A percentile compares a stretch with the other conserved stretches of the same genome.
phyloP scores from a whole-genome alignment of 1,140 invertebrate genomes.

The Helicoverpa armigera region DNA sequence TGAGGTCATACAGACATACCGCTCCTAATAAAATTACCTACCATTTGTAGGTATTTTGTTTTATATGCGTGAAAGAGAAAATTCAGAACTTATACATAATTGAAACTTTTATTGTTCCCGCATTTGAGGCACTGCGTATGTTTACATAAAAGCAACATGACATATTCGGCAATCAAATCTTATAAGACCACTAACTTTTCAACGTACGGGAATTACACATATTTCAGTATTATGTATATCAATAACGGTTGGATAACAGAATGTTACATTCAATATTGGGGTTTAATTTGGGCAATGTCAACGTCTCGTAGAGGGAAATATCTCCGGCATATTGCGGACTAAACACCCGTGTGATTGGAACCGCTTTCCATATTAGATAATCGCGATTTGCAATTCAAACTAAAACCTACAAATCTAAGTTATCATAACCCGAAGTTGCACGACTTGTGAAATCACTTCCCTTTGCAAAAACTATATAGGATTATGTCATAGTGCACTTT shows the following conservation, averaged over 20 bases:
- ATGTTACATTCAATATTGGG: conserved; percentile 62
- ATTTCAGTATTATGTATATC: conserved; percentile 28
- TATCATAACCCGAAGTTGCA: conserved; percentile 8
- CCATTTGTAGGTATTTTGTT: background rate
- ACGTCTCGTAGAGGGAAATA: conserved; percentile 54
- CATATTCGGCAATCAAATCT: no score
- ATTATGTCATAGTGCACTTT: conserved; percentile 52
- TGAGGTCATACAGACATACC: conserved; percentile 58
- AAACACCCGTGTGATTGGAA: conserved; percentile 65
- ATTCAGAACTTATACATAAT: background rate
- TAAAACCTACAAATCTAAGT: conserved; percentile 56
- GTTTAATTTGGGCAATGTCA: conserved; percentile 69
- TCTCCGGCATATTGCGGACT: conserved; percentile 60
- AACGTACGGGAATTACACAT: background rate
- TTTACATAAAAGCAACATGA: no score
- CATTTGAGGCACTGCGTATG: no score
- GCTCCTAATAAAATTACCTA: conserved; percentile 18
- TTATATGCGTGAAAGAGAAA: no score
- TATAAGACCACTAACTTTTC: no score
- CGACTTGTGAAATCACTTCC: conserved; percentile 5
- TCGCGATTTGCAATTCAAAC: conserved; percentile 69
- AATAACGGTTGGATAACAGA: conserved; percentile 47
- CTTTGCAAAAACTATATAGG: conserved; percentile 44
- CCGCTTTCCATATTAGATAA: conserved; percentile 60
- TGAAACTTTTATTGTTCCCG: background rate